phyloP scores from a whole-genome alignment of 2,113 vertebrate species.

The Pteropus alecto region DNA sequence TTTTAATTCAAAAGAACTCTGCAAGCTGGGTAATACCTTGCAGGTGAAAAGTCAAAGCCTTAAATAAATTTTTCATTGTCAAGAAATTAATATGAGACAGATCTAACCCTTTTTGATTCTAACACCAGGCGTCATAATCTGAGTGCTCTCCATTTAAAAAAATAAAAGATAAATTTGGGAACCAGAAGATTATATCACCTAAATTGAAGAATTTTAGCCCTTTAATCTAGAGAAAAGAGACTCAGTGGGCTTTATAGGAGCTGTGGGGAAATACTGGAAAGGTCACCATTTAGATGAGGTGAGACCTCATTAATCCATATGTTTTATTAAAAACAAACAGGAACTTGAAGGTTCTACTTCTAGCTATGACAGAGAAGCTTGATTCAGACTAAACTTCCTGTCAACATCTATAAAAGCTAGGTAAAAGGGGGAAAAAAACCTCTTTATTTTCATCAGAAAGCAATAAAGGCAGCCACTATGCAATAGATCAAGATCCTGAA shows the following conservation, averaged over 20 bases:
- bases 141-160: neutral
- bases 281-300: neutral
- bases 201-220: neutral
- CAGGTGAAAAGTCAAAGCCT: neutral
- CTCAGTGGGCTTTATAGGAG: neutral
- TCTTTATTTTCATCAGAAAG: neutral
- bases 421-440: neutral
- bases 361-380: neutral
- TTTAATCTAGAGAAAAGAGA: neutral
- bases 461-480: neutral
- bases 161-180: neutral
- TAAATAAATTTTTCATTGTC: neutral
- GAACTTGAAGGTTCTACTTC: neutral
- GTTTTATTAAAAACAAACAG: slow-evolving; percentile 31
- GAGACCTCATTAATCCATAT: neutral
- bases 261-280: neutral
- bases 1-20: neutral
- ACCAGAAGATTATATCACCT: neutral
- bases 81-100: neutral
- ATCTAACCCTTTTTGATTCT: neutral
- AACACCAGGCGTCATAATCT: neutral
- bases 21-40: neutral
- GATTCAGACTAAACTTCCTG: neutral
- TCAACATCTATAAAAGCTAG: neutral
- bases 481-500: neutral